Percentiles rank a stretch among this genome's conserved stretches.
phyloP scores from a whole-genome alignment of 1,140 invertebrate genomes.

The Drosophila watanabei region DNA sequence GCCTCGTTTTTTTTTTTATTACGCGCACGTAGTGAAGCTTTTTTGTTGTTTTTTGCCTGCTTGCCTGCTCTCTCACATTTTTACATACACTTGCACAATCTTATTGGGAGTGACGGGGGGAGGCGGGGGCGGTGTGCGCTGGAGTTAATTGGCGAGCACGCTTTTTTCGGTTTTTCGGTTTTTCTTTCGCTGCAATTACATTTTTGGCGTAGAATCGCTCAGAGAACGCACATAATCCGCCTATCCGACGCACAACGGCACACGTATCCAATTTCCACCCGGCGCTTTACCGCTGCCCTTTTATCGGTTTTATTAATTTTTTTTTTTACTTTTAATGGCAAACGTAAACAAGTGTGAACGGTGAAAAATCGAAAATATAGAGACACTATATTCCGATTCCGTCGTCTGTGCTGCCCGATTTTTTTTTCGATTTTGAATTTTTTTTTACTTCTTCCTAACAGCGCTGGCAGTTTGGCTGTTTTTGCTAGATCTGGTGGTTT shows the following conservation, averaged over 20 bases:
- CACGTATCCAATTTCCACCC: conserved; percentile 23
- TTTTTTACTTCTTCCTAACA: too few relatives aligned
- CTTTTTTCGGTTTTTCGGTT: conserved; percentile 45
- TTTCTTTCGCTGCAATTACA: conserved; percentile 33
- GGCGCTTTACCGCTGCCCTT: conserved; percentile 13
- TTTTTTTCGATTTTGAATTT: neutral
- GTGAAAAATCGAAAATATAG: conserved; percentile 36
- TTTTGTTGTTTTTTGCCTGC: conserved; percentile 41
- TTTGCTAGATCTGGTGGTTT: too few relatives aligned
- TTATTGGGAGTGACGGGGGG: conserved; percentile 4
- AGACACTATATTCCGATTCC: conserved; percentile 32
- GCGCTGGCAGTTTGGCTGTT: too few relatives aligned
- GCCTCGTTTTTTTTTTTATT: conserved; percentile 79
- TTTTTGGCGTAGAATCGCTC: conserved; percentile 19
- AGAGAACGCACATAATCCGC: conserved; percentile 30
- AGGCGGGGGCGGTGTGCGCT: conserved; percentile 11
- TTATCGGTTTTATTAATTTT: conserved; percentile 3
- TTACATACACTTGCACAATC: conserved; percentile 77
- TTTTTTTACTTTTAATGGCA: conserved; percentile 27
- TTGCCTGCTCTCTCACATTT: conserved; percentile 56
- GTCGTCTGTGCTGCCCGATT: conserved; percentile 15
- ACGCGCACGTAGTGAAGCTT: conserved; percentile 71
- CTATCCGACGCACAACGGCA: conserved; percentile 35
- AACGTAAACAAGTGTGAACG: conserved; percentile 41
- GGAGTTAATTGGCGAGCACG: conserved; percentile 38